Percentiles rank a stretch among this genome's conserved stretches.
Evolutionary conservation across 1,140 invertebrate genomes (phyloP).

Genomic region (Sinonovacula constricta): DNA sequence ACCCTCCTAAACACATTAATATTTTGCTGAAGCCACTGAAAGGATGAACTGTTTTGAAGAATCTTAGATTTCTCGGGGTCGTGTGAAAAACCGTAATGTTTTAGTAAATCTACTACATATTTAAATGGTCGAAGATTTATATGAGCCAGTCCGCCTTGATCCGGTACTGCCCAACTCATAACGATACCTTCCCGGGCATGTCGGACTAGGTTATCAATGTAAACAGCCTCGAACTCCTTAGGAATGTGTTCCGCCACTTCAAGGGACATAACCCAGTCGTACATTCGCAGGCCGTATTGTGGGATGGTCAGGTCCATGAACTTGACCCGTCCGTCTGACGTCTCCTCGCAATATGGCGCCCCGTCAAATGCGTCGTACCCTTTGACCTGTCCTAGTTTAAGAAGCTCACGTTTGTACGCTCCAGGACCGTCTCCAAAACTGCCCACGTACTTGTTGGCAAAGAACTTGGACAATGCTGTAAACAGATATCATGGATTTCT

Average conservation of each 20-base stretch:
- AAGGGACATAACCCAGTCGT: slow-evolving; percentile 52
- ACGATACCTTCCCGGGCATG: slow-evolving; percentile 56
- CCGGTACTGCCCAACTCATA: slow-evolving; percentile 57
- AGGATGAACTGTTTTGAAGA: slow-evolving; percentile 29
- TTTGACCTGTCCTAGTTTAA: slow-evolving; percentile 29
- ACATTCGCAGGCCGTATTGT: slow-evolving; percentile 55
- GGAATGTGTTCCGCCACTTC: slow-evolving; percentile 58
- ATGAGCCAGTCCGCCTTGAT: slow-evolving; percentile 53
- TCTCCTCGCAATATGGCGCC: slow-evolving; percentile 57
- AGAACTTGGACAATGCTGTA: too few species aligned
- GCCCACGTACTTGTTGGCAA: slow-evolving; percentile 46
- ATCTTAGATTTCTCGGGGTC: slow-evolving; percentile 29
- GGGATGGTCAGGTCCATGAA: slow-evolving; percentile 56
- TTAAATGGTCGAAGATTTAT: slow-evolving; percentile 49
- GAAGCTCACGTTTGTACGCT: slow-evolving; percentile 53
- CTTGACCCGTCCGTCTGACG: slow-evolving; percentile 32
- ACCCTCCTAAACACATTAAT: slow-evolving; percentile 50
- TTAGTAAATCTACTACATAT: slow-evolving; percentile 46
- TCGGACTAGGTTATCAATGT: slow-evolving; percentile 56
- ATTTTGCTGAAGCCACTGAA: slow-evolving; percentile 53
- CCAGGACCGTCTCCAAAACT: slow-evolving; percentile 62
- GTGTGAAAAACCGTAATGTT: slow-evolving; percentile 45
- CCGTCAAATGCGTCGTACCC: slow-evolving; percentile 58
- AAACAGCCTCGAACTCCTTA: slow-evolving; percentile 50
- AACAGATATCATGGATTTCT: too few species aligned